Conservation (phyloP, 2,113 vertebrate genomes). For the Perca flavescens region DNA sequence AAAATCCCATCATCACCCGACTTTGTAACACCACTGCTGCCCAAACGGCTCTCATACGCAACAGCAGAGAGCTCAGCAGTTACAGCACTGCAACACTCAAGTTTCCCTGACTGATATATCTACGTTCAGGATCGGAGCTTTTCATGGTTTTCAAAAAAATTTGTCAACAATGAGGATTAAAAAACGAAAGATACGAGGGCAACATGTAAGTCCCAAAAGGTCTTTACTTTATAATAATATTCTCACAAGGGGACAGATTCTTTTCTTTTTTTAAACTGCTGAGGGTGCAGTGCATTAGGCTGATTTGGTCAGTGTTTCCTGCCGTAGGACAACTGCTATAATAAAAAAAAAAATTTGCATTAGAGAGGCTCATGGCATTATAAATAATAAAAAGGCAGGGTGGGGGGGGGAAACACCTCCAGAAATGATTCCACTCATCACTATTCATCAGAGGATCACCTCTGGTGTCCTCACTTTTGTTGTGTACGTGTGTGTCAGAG, state of each 20-base stretch:
- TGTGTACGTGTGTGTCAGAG: conserved; percentile 19
- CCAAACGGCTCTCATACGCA: conserved; percentile 13
- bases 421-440: conserved; percentile 30
- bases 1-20: conserved; percentile 20
- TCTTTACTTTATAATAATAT: not conserved
- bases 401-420: not conserved
- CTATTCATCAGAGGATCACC: conserved; percentile 41
- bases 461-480: conserved; percentile 31
- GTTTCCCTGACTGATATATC: conserved; percentile 11
- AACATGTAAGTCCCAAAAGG: conserved; percentile 5
- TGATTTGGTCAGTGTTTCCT: conserved; percentile 34
- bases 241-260: not conserved
- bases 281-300: conserved; percentile 36
- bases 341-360: conserved; percentile 17
- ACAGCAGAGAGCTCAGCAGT: too few species aligned
- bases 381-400: not conserved
- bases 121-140: not conserved
- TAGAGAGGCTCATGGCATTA: conserved; percentile 2
- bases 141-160: not conserved
- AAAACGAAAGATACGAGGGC: conserved; percentile 1
- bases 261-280: conserved; percentile 50
- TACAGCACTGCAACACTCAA: conserved; percentile 51
- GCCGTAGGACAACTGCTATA: conserved; percentile 28
- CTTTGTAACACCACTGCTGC: conserved; percentile 16
- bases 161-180: not conserved